Percentiles rank a stretch among this genome's conserved stretches.
Conservation (phyloP, 1,140 invertebrate species). For the Lamellibrachia luymesi region DNA sequence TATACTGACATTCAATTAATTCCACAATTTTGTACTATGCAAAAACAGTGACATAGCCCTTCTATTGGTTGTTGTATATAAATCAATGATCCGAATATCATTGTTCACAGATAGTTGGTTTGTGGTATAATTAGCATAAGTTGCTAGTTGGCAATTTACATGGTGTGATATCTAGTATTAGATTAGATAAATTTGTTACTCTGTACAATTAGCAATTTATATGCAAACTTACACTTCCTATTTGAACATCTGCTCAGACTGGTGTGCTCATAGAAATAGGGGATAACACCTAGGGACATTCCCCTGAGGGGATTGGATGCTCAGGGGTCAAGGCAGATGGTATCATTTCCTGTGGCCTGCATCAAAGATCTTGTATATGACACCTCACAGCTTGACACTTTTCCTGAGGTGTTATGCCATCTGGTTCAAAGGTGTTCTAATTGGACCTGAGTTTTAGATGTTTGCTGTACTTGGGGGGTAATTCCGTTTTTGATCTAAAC, state of each 20-base stretch:
- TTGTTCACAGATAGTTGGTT: no score
- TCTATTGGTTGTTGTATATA: no score
- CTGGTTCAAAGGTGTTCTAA: background rate
- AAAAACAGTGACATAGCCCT: no score
- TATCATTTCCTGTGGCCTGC: background rate
- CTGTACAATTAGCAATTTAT: background rate
- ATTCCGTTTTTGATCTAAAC: no score
- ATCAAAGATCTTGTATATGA: background rate
- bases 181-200: background rate
- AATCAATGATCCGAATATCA: no score
- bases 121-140: no score
- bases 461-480: background rate
- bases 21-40: no score
- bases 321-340: background rate
- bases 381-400: background rate
- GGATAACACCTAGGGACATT: background rate
- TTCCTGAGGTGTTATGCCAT: conserved; percentile 4
- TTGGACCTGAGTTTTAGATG: background rate
- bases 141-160: no score
- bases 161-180: no score
- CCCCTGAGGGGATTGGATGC: background rate
- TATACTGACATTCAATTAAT: no score
- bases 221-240: background rate
- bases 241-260: background rate
- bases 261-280: background rate